Conservation (phyloP, 2,888 invertebrate genomes). For the Eumerus sabulonum region DNA sequence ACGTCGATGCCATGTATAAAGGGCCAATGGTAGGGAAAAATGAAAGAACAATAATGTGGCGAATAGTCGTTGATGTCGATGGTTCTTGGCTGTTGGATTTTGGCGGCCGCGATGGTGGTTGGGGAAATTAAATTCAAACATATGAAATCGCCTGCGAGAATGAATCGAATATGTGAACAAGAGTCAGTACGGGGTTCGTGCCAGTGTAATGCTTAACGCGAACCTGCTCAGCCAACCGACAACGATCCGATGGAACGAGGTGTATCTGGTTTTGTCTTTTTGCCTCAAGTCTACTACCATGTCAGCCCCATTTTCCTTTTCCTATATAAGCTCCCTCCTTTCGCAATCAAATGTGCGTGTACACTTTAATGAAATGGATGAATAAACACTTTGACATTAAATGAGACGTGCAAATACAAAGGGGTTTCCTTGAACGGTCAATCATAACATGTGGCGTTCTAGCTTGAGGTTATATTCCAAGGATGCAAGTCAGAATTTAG, state of each 20-base stretch:
- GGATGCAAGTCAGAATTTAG: too few species aligned
- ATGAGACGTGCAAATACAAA: conserved; percentile 43
- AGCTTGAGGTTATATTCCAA: too few species aligned
- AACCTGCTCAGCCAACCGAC: conserved; percentile 8
- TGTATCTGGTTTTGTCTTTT: conserved; percentile 59
- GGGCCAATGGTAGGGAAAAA: conserved; percentile 35
- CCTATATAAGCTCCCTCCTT: conserved; percentile 16
- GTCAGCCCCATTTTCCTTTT: conserved; percentile 35
- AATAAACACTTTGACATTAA: conserved; percentile 53
- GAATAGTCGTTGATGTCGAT: too few species aligned
- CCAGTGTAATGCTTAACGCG: conserved; percentile 43
- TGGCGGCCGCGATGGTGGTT: conserved; percentile 26
- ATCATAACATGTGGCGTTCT: too few species aligned
- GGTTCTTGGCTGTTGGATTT: background rate
- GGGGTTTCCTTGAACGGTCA: conserved; percentile 6
- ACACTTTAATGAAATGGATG: conserved; percentile 29
- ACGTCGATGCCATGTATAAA: conserved; percentile 14
- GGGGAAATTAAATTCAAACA: conserved; percentile 68
- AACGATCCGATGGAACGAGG: conserved; percentile 41
- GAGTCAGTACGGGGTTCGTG: conserved; percentile 28
- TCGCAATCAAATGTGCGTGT: conserved; percentile 7
- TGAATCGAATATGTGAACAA: conserved; percentile 50
- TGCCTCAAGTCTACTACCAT: conserved; percentile 49
- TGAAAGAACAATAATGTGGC: conserved; percentile 58
- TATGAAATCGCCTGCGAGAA: conserved; percentile 65